These are phyloP conservation scores for Strigops habroptila DNA, from an alignment of 2,113 vertebrate species.

Conservation along the genomic window DNA sequence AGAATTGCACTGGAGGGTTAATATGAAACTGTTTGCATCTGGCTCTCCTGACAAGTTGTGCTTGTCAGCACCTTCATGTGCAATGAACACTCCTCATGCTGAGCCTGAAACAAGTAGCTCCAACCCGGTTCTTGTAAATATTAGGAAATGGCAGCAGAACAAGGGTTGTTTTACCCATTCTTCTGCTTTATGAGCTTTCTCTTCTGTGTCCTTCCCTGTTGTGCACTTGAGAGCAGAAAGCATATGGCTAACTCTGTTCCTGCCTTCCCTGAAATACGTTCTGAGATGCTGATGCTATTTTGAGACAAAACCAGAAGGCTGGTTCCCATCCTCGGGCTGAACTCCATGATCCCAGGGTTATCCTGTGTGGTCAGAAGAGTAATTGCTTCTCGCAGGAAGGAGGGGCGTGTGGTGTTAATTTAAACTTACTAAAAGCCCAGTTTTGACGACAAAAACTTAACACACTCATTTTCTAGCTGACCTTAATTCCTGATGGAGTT, in stretches of 20 bases:
- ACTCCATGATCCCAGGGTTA: background rate
- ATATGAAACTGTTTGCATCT: background rate
- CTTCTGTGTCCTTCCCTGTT: background rate
- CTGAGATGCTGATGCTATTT: conserved; percentile 15
- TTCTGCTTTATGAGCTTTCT: background rate
- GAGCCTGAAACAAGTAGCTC: background rate
- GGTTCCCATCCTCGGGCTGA: background rate
- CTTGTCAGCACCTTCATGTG: background rate
- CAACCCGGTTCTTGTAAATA: background rate
- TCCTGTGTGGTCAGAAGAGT: background rate
- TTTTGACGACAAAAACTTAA: background rate
- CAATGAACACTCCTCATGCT: background rate
- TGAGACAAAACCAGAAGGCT: conserved; percentile 9
- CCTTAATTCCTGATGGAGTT: background rate
- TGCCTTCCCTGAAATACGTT: background rate
- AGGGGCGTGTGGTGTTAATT: background rate
- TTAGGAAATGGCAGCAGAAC: background rate
- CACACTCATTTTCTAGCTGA: background rate
- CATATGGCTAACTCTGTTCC: background rate
- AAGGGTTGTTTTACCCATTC: background rate
- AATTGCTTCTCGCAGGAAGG: background rate
- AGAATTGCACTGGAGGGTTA: background rate
- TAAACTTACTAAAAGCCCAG: background rate
- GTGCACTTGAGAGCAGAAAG: background rate
- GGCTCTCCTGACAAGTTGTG: background rate